A percentile compares a stretch with the other conserved stretches of the same genome.
These are phyloP conservation scores for Syngnathus typhle DNA, from an alignment of 2,113 vertebrate genomes.

Conservation along the genomic window DNA sequence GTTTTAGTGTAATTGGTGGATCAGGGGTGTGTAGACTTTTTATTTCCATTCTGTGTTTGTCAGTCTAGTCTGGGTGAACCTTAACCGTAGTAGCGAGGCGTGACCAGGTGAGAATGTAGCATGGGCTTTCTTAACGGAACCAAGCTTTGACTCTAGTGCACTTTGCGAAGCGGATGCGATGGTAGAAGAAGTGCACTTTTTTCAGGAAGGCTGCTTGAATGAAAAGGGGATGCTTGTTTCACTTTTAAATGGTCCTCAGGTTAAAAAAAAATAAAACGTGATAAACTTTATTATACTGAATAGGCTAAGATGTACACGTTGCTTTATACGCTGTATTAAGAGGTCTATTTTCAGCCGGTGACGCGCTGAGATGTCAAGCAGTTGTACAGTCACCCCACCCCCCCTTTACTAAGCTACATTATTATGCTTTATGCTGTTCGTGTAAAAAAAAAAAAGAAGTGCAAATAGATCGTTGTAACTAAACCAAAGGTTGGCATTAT, in stretches of 20 bases:
- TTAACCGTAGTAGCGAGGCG: not conserved
- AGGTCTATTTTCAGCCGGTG: constrained; percentile 65
- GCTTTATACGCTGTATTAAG: constrained; percentile 62
- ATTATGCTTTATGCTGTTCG: constrained; percentile 54
- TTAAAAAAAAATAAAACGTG: not conserved
- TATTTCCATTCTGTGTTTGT: not conserved
- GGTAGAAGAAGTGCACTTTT: constrained; percentile 39
- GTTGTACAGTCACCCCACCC: constrained; percentile 35
- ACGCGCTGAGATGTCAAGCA: constrained; percentile 58
- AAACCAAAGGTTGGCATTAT: constrained; percentile 76
- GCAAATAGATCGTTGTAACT: constrained; percentile 58
- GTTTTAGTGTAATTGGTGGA: not conserved
- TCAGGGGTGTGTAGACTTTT: not conserved
- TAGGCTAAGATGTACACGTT: not conserved
- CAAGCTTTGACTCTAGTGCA: constrained; percentile 9
- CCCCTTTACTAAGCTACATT: constrained; percentile 46
- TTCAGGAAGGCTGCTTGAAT: constrained; percentile 32
- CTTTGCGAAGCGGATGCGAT: not conserved
- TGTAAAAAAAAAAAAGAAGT: constrained; percentile 30
- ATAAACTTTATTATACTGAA: constrained; percentile 25
- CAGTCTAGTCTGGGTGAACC: not conserved
- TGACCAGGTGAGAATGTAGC: constrained; percentile 33
- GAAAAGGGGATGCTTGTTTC: constrained; percentile 34
- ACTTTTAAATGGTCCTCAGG: constrained; percentile 9
- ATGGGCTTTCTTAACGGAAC: constrained; percentile 35